These are phyloP conservation scores for Sebastiscus albofasciatus DNA, from an alignment of 2,797 vertebrate genomes.

Conservation along the genomic window DNA sequence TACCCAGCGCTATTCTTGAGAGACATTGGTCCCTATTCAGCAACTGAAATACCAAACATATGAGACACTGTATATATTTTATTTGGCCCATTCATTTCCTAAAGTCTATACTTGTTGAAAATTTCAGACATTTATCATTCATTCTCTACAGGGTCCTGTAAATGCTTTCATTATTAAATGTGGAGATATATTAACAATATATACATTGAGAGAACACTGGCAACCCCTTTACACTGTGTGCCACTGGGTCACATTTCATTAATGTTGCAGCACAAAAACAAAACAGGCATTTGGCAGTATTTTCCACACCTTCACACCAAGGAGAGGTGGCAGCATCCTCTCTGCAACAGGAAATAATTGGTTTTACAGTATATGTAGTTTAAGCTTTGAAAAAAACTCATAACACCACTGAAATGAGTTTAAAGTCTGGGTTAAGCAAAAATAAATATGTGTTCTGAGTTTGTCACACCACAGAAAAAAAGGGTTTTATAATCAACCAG, in stretches of 20 bases:
- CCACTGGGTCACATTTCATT: background rate
- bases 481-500: too few relatives aligned
- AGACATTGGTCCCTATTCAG: background rate
- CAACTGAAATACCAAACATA: background rate
- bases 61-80: background rate
- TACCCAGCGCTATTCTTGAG: too few relatives aligned
- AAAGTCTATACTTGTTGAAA: background rate
- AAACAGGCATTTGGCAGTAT: background rate
- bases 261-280: background rate
- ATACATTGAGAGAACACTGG: background rate
- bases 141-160: background rate
- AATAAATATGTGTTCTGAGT: too few relatives aligned
- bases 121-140: background rate
- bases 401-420: background rate
- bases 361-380: background rate
- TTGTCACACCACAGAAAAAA: too few relatives aligned
- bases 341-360: background rate
- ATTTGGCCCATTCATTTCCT: background rate
- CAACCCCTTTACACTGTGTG: background rate
- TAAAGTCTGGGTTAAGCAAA: background rate
- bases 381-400: background rate
- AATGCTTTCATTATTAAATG: background rate
- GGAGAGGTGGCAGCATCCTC: background rate
- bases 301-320: background rate
- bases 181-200: background rate